Percentiles rank a stretch among this genome's conserved stretches.
These are phyloP conservation scores for Embiotoca jacksoni DNA, from an alignment of 2,113 vertebrate genomes.

Conservation along the genomic window DNA sequence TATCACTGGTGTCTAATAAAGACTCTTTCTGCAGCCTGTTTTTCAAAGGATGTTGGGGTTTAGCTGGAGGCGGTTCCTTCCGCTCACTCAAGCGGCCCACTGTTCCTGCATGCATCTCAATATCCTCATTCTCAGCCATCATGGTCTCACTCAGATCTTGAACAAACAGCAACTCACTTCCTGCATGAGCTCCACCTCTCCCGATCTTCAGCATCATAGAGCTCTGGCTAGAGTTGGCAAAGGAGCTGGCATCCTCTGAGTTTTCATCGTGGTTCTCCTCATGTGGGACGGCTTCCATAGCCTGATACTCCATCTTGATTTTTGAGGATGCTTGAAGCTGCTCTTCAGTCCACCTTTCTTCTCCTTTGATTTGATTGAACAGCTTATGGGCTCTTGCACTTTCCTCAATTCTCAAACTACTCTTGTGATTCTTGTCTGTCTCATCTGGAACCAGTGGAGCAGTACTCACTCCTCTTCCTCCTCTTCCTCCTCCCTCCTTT, in stretches of 20 bases:
- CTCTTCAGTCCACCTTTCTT: conserved; percentile 35
- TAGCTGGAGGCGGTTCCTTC: conserved; percentile 61
- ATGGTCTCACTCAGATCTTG: conserved; percentile 39
- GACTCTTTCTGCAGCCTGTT: conserved; percentile 66
- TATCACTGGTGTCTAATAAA: conserved; percentile 55
- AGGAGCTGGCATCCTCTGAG: conserved; percentile 32
- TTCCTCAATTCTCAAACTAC: conserved; percentile 47
- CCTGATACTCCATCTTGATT: conserved; percentile 64
- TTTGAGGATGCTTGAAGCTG: conserved; percentile 19
- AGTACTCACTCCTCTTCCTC: conserved; percentile 52
- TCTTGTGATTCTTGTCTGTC: conserved; percentile 63
- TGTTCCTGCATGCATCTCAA: conserved; percentile 55
- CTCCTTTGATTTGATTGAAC: conserved; percentile 45
- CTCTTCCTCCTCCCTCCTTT: conserved; percentile 61
- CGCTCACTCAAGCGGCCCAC: conserved; percentile 58
- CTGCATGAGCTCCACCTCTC: conserved; percentile 33
- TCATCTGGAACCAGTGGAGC: conserved; percentile 63
- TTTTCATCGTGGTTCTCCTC: conserved; percentile 39
- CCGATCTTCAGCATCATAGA: conserved; percentile 23
- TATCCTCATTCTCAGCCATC: conserved; percentile 48
- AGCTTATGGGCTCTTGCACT: conserved; percentile 28
- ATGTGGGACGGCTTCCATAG: neutral
- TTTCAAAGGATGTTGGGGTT: conserved; percentile 71
- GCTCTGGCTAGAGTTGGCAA: conserved; percentile 19
- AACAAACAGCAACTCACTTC: conserved; percentile 40